Evolutionary conservation across 2,113 vertebrate species (phyloP), one percentile per base, ranked within the genome.

Genomic region (Mohoua ochrocephala): DNA sequence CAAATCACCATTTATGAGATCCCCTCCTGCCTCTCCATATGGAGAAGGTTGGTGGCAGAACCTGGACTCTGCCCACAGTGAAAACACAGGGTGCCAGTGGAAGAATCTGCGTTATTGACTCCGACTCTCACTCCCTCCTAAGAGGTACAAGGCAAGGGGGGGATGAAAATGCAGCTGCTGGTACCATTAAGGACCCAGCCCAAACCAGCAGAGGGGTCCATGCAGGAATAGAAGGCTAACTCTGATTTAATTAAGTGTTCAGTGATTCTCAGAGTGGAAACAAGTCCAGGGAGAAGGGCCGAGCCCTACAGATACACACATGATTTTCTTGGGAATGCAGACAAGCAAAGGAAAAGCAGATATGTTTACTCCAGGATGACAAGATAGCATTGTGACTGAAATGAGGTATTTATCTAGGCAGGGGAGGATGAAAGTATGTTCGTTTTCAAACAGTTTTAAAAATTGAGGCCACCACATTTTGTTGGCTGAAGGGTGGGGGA

Each of bases 391-490:
- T 78, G 54, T 78, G 47, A 60, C 35, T 41, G 56, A 75, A 70
- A 64, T 28, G 9, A 84, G n/a, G 21, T 21, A 27, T 74, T 81
- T 45, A 60, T 81, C 47, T 31, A 31, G 24, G 24, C 75, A 89
- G 24, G 3, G 19, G 22, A 82, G 18, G 16, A 60, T 52, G 30
- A 78, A 92, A 86, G 5, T 5, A 42, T 14, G 22, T 9, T 63
- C 81, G 37, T 18, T 94, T 74, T 78, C 24, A 61, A 71, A 95
- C 22, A 47, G 39, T 52, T 93, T 74, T 74, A n/a, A 78, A 93
- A 89, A 73, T 10, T 45, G 49, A 91, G 59, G 41, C 71, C 65
- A 69, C 41, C 18, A 31, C 12, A 67, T 6, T 8, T 47, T 93
- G 67, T 53, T 94, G 56, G 54, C 44, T 77, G 60, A 86, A 79